These are phyloP conservation scores for Epinotia nisella DNA, from an alignment of 2,888 invertebrate genomes.

Conservation along the genomic window DNA sequence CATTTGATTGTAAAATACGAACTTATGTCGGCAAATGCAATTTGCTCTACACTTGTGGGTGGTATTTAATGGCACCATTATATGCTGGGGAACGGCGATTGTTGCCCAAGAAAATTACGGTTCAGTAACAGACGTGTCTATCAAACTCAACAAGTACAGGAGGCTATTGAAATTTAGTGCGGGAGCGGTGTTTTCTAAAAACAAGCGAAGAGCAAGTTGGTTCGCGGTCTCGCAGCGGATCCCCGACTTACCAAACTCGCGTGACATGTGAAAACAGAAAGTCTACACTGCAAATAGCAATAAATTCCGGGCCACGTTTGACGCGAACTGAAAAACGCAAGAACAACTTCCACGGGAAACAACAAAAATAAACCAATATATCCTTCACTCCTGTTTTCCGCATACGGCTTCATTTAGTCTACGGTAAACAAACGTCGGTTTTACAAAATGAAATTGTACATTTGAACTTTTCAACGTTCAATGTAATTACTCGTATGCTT, in stretches of 20 bases:
- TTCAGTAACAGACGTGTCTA: conserved; percentile 64
- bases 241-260: conserved; percentile 62
- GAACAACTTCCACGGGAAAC: conserved; percentile 71
- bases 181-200: conserved; percentile 45
- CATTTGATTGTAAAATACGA: conserved; percentile 81
- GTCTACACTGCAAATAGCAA: conserved; percentile 75
- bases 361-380: conserved; percentile 78
- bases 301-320: conserved; percentile 77
- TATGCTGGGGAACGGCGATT: conserved; percentile 67
- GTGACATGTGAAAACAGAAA: conserved; percentile 76
- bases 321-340: conserved; percentile 75
- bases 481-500: conserved; percentile 32
- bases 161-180: conserved; percentile 28
- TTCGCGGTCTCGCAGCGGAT: conserved; percentile 40
- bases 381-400: conserved; percentile 62
- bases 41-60: conserved; percentile 81
- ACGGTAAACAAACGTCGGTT: conserved; percentile 38
- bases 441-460: conserved; percentile 46
- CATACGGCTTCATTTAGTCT: conserved; percentile 60
- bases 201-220: conserved; percentile 41
- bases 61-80: conserved; percentile 81
- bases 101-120: conserved; percentile 78
- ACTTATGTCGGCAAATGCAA: conserved; percentile 78
- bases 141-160: conserved; percentile 50
- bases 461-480: conserved; percentile 47